These are phyloP conservation scores for Oryzias woworae DNA, from an alignment of 2,113 vertebrate genomes.

Conservation along the genomic window DNA sequence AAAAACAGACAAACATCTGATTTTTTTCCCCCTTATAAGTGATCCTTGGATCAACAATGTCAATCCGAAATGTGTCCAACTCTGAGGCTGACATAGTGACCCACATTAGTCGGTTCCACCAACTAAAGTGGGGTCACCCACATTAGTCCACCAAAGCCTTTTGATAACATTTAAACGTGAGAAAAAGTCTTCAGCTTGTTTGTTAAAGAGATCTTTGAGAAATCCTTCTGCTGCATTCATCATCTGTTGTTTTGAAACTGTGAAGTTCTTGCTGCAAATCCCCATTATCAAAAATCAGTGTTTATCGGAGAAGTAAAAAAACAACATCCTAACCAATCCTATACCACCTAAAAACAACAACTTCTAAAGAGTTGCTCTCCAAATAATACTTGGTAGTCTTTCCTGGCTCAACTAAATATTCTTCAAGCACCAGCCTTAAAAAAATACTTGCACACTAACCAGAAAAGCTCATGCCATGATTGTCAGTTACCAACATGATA, in stretches of 20 bases:
- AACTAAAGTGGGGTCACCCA: background rate
- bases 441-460: no score
- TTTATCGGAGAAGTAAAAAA: constrained; percentile 12
- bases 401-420: no score
- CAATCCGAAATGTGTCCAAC: constrained; percentile 24
- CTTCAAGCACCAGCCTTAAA: no score
- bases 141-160: constrained; percentile 2
- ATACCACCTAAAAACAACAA: background rate
- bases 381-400: background rate
- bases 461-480: no score
- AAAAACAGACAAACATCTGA: constrained; percentile 34
- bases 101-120: background rate
- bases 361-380: background rate
- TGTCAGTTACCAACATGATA: no score
- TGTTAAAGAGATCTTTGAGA: constrained; percentile 22
- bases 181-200: constrained; percentile 4
- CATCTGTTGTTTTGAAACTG: constrained; percentile 10
- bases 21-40: constrained; percentile 20
- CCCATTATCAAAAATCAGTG: constrained; percentile 9
- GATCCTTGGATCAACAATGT: constrained; percentile 22
- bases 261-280: constrained; percentile 2
- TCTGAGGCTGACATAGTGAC: constrained; percentile 25
- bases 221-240: constrained; percentile 21
- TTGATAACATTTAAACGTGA: constrained; percentile 16
- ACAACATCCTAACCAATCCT: background rate